Conservation (phyloP, 1,140 invertebrate genomes). For the Venturia canescens region DNA sequence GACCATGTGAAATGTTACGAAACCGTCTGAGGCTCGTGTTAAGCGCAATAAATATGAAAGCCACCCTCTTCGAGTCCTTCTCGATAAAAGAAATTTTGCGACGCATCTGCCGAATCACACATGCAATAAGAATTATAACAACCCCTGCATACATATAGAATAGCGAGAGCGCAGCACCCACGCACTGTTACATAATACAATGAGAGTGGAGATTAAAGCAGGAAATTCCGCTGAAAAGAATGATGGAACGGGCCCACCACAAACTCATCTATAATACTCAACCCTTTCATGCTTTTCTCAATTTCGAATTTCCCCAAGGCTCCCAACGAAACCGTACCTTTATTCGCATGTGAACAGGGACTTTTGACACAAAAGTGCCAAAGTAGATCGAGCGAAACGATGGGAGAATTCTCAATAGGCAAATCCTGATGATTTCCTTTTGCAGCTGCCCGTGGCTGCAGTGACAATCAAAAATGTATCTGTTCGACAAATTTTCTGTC, state of each 20-base stretch:
- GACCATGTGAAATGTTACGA: not conserved
- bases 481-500: not conserved
- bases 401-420: not conserved
- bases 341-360: not conserved
- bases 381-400: not conserved
- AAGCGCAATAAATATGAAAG: not conserved
- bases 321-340: not conserved
- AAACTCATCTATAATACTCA: not conserved
- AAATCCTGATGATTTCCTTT: not conserved
- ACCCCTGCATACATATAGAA: not conserved
- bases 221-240: not conserved
- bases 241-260: not conserved
- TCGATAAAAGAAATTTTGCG: not conserved
- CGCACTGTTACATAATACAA: not conserved
- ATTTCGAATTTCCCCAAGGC: not conserved
- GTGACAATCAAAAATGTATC: not conserved
- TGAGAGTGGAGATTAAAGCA: not conserved
- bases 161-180: too few species aligned
- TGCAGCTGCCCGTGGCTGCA: not conserved
- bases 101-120: not conserved
- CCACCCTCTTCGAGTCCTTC: not conserved
- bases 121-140: not conserved
- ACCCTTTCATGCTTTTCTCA: not conserved
- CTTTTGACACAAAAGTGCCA: not conserved
- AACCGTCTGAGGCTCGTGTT: not conserved